Base-by-base conservation (phyloP, 2,113 vertebrate species). In the Copsychus sechellarum region DNA sequence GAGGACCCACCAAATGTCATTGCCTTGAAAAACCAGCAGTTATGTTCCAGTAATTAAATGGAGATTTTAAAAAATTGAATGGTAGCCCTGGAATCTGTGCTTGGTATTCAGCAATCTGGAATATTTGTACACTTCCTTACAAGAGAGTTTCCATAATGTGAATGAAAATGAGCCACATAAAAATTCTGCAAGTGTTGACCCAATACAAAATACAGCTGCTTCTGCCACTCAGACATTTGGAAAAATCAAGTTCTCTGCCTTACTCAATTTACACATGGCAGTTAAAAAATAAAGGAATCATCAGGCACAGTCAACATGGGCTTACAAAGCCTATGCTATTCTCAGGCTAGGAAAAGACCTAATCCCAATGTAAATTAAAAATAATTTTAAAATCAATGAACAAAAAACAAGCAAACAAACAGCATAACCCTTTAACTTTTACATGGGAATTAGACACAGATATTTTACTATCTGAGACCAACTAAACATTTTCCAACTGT, bases 11-110 rank as follows among this genome's bases (percentile, higher is more conserved):
- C 74, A 91, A 96, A 91, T 90, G 74, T 86, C 88, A 93, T 34
- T 92, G 86, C 81, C 60, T 94, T 91, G 90, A 89, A 95, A 95
- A 92, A 87, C 65, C 92, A 93, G 73, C 38, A 65, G 38, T 82
- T 85, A 81, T 54, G 67, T 90, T 93, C 70, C 34, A 83, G 58
- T 86, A 95, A 97, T 96, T 97, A 96, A 96, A 86, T 77, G 88
- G 82, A 86, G 90, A 88, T 84, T 51, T 53, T 8, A 4, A 51
- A 77, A 90, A 58, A 53, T 9, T 36, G 9, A 31, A 29, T 19
- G 23, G 14, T 50, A 62, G 53, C 34, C 61, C 77, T 71, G 64
- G 60, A 90, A 78, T 83, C 40, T 48, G 26, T 31, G 36, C 31
- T 24, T 60, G 18, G n/a, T 15, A 45, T 71, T 58, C 14, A 42